Evolutionary conservation across 2,888 invertebrate species (phyloP).

Genomic region (Diaphora mendica): DNA sequence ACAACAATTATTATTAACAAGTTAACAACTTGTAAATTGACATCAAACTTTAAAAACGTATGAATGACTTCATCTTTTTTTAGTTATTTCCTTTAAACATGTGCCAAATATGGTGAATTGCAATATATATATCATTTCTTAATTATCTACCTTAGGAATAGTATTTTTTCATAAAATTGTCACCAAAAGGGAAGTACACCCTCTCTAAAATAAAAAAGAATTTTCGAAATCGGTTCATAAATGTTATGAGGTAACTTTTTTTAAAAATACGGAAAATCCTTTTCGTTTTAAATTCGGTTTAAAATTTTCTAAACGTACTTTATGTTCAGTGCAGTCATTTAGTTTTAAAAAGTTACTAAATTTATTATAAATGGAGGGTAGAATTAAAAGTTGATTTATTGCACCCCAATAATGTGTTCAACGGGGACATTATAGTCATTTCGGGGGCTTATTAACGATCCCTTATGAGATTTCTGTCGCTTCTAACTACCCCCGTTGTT

Average conservation of each 20-base stretch:
- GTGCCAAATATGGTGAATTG: too few relatives aligned
- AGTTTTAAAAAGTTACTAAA: conserved; percentile 48
- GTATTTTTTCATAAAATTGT: too few relatives aligned
- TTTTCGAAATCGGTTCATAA: background rate
- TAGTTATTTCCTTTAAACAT: too few relatives aligned
- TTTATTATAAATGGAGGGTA: conserved; percentile 40
- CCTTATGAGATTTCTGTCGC: conserved; percentile 66
- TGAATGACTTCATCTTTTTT: too few relatives aligned
- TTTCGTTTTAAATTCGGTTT: background rate
- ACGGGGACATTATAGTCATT: conserved; percentile 63
- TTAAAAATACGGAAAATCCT: background rate
- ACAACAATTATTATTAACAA: too few relatives aligned
- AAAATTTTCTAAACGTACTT: background rate
- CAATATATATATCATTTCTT: too few relatives aligned
- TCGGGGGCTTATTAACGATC: conserved; percentile 69
- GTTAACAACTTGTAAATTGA: too few relatives aligned
- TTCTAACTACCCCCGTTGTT: conserved; percentile 46
- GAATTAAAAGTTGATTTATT: conserved; percentile 77
- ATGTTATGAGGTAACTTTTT: too few relatives aligned
- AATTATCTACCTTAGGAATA: too few relatives aligned
- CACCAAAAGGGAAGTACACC: too few relatives aligned
- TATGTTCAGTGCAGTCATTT: conserved; percentile 23
- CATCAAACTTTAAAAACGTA: too few relatives aligned
- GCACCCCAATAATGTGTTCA: conserved; percentile 66
- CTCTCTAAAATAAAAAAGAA: too few relatives aligned